Percentiles rank a stretch among this genome's conserved stretches.
Evolutionary conservation across 2,888 invertebrate species (phyloP).

Genomic region (Microplitis deprimator): DNA sequence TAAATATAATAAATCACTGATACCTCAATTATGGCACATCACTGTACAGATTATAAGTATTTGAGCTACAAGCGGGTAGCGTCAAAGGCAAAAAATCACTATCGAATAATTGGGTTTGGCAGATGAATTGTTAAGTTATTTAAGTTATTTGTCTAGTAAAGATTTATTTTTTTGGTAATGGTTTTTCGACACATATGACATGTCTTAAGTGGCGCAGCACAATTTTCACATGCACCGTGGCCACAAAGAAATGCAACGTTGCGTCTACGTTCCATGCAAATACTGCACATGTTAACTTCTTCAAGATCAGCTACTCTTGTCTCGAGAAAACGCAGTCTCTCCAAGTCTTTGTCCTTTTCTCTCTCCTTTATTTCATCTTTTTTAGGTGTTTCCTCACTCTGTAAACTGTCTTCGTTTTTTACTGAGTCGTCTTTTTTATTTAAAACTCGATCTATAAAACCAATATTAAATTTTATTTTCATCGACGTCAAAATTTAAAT

Average conservation of each 20-base stretch:
- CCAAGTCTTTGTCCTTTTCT: conserved; percentile 65
- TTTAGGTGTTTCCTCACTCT: conserved; percentile 46
- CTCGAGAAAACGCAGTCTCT: conserved; percentile 76
- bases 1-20: conserved; percentile 8
- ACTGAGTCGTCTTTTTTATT: conserved; percentile 40
- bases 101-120: conserved; percentile 41
- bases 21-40: conserved; percentile 50
- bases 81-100: conserved; percentile 25
- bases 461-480: not conserved
- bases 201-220: conserved; percentile 84
- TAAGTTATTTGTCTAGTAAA: conserved; percentile 69
- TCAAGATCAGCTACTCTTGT: conserved; percentile 89
- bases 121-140: conserved; percentile 36
- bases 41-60: conserved; percentile 46
- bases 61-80: conserved; percentile 26
- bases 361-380: conserved; percentile 52
- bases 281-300: conserved; percentile 87
- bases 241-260: conserved; percentile 92
- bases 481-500: not conserved
- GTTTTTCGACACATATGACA: conserved; percentile 90
- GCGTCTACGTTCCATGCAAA: conserved; percentile 88
- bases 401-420: conserved; percentile 50
- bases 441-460: conserved; percentile 39
- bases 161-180: conserved; percentile 81
- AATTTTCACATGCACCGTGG: conserved; percentile 86